Conservation (phyloP, 2,888 invertebrate genomes). For the Pyrocoelia pectoralis region DNA sequence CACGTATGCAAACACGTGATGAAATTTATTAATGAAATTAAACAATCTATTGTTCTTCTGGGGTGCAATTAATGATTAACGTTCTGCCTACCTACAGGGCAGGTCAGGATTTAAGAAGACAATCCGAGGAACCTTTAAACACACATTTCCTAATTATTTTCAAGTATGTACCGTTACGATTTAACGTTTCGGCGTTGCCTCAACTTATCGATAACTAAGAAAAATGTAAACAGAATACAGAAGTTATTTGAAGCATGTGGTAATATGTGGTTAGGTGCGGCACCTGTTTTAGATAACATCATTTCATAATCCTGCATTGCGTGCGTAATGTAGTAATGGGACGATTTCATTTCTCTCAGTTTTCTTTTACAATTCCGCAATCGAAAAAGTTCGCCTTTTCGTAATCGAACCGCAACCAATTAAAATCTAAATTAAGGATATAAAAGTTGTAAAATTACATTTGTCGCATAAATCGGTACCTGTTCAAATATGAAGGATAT, state of each 20-base stretch:
- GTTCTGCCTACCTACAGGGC: no score
- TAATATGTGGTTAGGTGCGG: conserved; percentile 4
- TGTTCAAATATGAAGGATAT: background rate
- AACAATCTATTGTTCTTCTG: no score
- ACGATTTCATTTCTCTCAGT: background rate
- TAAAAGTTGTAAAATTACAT: no score
- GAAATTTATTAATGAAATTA: no score
- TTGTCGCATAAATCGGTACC: background rate
- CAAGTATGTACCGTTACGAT: background rate
- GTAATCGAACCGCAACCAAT: no score
- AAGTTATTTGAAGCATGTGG: background rate
- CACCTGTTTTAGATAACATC: conserved; percentile 11
- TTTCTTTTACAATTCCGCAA: background rate
- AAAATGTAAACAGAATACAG: background rate
- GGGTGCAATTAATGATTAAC: no score
- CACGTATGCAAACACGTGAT: no score
- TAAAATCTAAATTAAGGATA: no score
- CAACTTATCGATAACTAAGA: background rate
- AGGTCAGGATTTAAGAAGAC: no score
- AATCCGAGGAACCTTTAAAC: no score
- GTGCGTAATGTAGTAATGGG: no score
- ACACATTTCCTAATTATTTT: background rate
- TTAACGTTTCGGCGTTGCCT: background rate
- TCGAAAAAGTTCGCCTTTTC: no score
- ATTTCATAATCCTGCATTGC: background rate